These are phyloP conservation scores for Mantis religiosa DNA, from an alignment of 2,888 invertebrate genomes.

Conservation along the genomic window DNA sequence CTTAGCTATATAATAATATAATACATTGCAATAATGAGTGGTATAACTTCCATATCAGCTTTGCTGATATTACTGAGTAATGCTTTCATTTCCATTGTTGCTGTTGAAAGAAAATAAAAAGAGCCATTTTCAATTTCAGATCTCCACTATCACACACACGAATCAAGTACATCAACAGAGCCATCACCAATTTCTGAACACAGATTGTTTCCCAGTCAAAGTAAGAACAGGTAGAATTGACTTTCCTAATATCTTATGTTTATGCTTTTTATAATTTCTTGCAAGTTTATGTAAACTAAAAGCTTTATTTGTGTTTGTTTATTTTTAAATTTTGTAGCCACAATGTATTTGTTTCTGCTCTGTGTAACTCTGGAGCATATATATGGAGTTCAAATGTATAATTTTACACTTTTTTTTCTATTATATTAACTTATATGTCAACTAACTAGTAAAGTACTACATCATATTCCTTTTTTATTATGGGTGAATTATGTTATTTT, in stretches of 20 bases:
- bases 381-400: not conserved
- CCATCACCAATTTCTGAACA: conserved; percentile 53
- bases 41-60: not conserved
- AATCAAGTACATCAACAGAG: conserved; percentile 52
- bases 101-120: not conserved
- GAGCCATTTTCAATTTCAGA: conserved; percentile 36
- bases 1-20: not conserved
- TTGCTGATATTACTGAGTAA: not conserved
- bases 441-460: too few species aligned
- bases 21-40: too few species aligned
- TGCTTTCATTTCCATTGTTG: not conserved
- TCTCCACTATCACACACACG: conserved; percentile 45
- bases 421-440: too few species aligned
- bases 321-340: not conserved
- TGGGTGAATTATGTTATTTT: too few species aligned
- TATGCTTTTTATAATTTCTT: not conserved
- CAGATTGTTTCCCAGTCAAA: conserved; percentile 23
- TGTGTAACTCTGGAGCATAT: not conserved
- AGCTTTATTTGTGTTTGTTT: not conserved
- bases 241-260: not conserved
- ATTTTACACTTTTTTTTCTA: not conserved
- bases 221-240: conserved; percentile 19
- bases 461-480: too few species aligned
- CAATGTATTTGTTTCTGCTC: not conserved
- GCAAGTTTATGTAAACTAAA: not conserved